Base-by-base conservation (phyloP, 2,797 vertebrate genomes). In the Sebastes cheni region DNA sequence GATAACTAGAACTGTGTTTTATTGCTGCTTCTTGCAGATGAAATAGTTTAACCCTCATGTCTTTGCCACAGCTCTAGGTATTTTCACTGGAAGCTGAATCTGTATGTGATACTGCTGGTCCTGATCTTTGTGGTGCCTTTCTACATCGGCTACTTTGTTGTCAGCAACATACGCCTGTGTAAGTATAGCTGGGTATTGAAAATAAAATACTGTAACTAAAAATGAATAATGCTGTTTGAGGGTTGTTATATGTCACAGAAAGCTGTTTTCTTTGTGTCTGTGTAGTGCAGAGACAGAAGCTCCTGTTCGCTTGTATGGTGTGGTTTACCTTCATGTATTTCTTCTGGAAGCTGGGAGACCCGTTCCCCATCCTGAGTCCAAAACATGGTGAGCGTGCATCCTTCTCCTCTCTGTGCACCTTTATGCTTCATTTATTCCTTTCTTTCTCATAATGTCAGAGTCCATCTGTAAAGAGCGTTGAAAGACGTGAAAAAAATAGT, bases 311-410 rank as follows among this genome's bases (percentile, higher is more conserved):
- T 0, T 99, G 98, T 88, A 96, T 97, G 88, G 91, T 99, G 60
- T 99, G 99, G 99, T 94, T 99, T 88, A 98, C 98, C 3, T 99
- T 99, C 90, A 99, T 99, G 98, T 99, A 99, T 94, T 99, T 99
- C 96, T 99, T 99, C 93, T 99, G 98, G 98, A 99, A 99, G 91
- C 2, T 99, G 88, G 99, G 98, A 12, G 99, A 99, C 82, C 99
- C 99, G 0, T 99, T 99, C 91, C 98, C 99, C 65, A 99, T 99
- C 87, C 96, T 99, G 74, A 99, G 98, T 91, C 98, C 99, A 77
- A 99, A 99, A 93, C 98, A 99, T 13, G 98, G 99, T 99, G 75
- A 97, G 95, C 91, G 50, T 27, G 14, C 25, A 56, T 11, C 3
- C 12, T 30, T 36, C 14, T 50, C 6, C 54, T 66, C 12, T 76